Evolutionary conservation across 2,797 vertebrate genomes (phyloP).

Genomic region (Sebastiscus tertius): DNA sequence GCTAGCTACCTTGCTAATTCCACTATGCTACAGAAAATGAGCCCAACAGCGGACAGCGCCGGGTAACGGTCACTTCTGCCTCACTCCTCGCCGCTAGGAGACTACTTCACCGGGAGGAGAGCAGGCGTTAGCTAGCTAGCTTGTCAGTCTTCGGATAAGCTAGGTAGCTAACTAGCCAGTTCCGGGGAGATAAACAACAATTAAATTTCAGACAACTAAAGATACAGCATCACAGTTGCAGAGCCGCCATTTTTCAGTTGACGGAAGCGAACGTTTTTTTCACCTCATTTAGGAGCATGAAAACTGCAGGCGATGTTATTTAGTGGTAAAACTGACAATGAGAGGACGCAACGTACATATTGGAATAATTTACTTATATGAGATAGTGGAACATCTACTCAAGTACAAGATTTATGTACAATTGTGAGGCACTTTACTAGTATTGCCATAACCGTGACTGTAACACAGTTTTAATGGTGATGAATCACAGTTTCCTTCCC

Average conservation of each 20-base stretch:
- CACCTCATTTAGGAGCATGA: background rate
- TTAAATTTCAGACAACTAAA: slow-evolving; percentile 10
- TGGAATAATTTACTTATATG: background rate
- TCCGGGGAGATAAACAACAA: too few relatives aligned
- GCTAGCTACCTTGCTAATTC: too few relatives aligned
- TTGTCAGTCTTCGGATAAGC: too few relatives aligned
- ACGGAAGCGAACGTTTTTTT: background rate
- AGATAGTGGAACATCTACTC: background rate
- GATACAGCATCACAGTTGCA: background rate
- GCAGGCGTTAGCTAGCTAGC: too few relatives aligned
- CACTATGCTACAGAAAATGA: too few relatives aligned
- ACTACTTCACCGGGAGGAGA: too few relatives aligned
- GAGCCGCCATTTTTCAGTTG: background rate
- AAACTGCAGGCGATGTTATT: background rate
- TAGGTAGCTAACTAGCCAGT: too few relatives aligned
- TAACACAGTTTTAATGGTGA: background rate
- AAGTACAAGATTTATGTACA: background rate
- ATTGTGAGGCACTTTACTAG: background rate
- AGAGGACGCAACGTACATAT: background rate
- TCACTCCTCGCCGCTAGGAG: too few relatives aligned
- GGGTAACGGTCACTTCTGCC: too few relatives aligned
- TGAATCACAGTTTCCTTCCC: background rate
- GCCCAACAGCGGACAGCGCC: too few relatives aligned
- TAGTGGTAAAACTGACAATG: background rate
- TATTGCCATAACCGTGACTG: background rate